Conservation (phyloP, 1,140 invertebrate genomes). For the Batillaria attramentaria region DNA sequence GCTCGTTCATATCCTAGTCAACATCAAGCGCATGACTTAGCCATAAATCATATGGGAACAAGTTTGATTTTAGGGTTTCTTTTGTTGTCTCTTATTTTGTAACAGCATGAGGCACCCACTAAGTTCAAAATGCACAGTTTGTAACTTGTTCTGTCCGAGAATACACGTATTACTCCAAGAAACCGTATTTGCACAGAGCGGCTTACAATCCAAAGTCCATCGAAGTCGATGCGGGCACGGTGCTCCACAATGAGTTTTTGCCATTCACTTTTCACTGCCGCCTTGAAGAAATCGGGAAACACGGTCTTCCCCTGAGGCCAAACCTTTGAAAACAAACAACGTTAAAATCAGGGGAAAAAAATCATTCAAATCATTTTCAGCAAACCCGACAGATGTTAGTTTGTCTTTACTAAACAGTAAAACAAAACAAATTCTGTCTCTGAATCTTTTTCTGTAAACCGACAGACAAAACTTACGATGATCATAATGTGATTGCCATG, state of each 20-base stretch:
- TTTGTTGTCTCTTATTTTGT: not conserved
- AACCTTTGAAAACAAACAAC: too few species aligned
- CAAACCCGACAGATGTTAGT: too few species aligned
- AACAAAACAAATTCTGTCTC: too few species aligned
- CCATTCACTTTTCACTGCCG: constrained; percentile 54
- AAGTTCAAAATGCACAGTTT: not conserved
- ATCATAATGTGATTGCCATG: too few species aligned
- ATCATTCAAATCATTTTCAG: too few species aligned
- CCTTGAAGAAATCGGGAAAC: constrained; percentile 68
- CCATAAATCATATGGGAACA: not conserved
- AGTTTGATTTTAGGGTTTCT: not conserved
- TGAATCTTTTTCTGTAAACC: too few species aligned
- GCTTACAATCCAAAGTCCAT: constrained; percentile 67
- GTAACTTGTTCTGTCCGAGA: too few species aligned
- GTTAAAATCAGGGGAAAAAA: too few species aligned
- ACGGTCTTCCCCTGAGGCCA: constrained; percentile 63
- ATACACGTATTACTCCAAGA: too few species aligned
- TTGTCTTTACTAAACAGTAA: too few species aligned
- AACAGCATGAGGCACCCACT: not conserved
- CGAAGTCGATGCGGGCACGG: constrained; percentile 49
- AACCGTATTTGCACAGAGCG: too few species aligned
- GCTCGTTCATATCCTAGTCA: constrained; percentile 73
- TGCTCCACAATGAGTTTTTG: constrained; percentile 51
- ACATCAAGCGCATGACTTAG: not conserved
- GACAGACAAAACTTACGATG: too few species aligned